These are phyloP conservation scores for Cecidostiba fungosa DNA, from an alignment of 2,888 invertebrate species.

Conservation along the genomic window DNA sequence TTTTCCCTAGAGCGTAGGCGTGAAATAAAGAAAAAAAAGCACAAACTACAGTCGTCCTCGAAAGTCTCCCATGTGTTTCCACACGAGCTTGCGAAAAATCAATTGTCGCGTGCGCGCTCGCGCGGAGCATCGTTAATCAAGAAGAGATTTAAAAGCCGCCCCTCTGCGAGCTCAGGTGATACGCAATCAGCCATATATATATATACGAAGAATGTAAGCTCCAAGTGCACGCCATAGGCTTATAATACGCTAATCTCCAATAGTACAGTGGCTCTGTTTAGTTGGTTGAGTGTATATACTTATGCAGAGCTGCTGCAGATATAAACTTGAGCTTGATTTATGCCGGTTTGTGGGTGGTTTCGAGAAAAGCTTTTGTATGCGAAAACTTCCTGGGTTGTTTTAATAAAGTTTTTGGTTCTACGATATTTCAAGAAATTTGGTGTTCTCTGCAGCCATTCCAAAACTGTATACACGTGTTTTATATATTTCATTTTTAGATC, in stretches of 20 bases:
- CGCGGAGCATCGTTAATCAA: constrained; percentile 46
- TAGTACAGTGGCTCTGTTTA: not conserved
- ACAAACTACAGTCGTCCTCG: not conserved
- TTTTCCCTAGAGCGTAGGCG: not conserved
- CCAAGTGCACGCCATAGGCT: not conserved
- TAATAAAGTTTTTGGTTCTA: not conserved
- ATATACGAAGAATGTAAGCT: not conserved
- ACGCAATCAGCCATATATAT: constrained; percentile 28
- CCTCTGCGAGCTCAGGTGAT: constrained; percentile 1
- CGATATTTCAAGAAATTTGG: not conserved
- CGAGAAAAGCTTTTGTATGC: not conserved
- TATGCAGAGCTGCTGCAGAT: not conserved
- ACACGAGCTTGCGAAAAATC: constrained; percentile 45
- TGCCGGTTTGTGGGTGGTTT: not conserved
- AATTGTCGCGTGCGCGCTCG: constrained; percentile 49
- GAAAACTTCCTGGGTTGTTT: not conserved
- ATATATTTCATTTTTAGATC: no score
- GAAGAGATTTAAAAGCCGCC: constrained; percentile 44
- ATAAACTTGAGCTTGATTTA: not conserved
- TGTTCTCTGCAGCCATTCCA: no score
- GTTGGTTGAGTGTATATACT: not conserved
- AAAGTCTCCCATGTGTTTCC: not conserved
- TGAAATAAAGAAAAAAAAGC: not conserved
- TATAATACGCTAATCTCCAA: not conserved
- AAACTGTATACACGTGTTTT: no score